These are phyloP conservation scores for Diarsia mendica DNA, from an alignment of 2,888 invertebrate genomes.

Conservation along the genomic window DNA sequence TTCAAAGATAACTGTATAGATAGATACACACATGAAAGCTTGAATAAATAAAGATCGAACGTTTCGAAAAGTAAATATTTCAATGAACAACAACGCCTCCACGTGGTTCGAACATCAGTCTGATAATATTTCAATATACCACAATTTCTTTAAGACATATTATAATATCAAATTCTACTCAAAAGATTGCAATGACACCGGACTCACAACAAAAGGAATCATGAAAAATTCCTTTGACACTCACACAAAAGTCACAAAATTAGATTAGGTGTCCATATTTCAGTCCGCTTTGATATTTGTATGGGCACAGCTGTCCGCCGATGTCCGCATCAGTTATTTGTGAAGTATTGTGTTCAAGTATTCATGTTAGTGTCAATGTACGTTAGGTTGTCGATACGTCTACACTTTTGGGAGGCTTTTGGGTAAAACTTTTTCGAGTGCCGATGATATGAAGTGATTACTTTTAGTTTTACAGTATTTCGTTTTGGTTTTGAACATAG, in stretches of 20 bases:
- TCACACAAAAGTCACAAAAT: conserved; percentile 17
- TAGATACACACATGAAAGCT: too few relatives aligned
- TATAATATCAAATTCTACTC: too few relatives aligned
- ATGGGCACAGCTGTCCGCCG: background rate
- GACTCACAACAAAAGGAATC: background rate
- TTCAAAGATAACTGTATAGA: too few relatives aligned
- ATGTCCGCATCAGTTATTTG: conserved; percentile 20
- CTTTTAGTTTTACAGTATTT: background rate
- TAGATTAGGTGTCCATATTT: conserved; percentile 18
- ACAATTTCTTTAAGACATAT: too few relatives aligned
- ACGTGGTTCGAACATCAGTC: too few relatives aligned
- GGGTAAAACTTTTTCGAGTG: background rate
- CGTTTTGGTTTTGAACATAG: background rate
- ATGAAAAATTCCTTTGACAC: background rate
- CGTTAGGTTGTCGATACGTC: background rate
- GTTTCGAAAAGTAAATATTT: too few relatives aligned
- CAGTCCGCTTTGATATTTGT: conserved; percentile 9
- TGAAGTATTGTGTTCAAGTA: conserved; percentile 22
- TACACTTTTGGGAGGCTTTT: background rate
- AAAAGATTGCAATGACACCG: conserved; percentile 7
- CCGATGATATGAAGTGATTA: background rate
- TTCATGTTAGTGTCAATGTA: conserved; percentile 22
- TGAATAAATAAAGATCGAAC: too few relatives aligned
- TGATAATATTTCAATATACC: too few relatives aligned
- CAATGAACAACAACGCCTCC: too few relatives aligned